Conservation (phyloP, 2,888 invertebrate species). For the Ommatoiulus sabulosus region DNA sequence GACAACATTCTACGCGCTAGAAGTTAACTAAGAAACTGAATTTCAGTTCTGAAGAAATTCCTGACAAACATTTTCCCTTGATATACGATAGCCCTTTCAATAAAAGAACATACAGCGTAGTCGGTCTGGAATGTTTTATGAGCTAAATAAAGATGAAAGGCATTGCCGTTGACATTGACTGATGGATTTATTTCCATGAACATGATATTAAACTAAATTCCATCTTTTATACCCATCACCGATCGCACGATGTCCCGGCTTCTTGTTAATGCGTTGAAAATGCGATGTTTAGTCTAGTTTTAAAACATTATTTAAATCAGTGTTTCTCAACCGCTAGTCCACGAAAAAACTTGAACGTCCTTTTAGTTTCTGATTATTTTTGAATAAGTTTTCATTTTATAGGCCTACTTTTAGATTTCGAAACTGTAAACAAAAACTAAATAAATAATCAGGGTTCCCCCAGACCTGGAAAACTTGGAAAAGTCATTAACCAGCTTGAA, state of each 20-base stretch:
- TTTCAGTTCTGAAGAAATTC: neutral
- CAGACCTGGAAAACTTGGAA: too few species aligned
- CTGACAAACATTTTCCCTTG: neutral
- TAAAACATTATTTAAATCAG: too few species aligned
- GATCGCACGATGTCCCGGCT: neutral
- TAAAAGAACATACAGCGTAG: conserved; percentile 20
- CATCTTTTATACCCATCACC: neutral
- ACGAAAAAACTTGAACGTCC: too few species aligned
- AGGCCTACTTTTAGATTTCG: too few species aligned
- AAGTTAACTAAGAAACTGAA: neutral
- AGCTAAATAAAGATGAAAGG: neutral
- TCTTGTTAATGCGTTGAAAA: neutral
- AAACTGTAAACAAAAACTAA: too few species aligned
- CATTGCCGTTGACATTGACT: conserved; percentile 6
- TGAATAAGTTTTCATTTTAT: too few species aligned
- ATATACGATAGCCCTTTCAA: neutral
- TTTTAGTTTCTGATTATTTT: too few species aligned
- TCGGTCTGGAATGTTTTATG: neutral
- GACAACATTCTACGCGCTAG: neutral
- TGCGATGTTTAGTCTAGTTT: too few species aligned
- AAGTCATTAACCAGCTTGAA: too few species aligned
- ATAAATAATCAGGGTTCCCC: too few species aligned
- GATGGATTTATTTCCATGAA: neutral
- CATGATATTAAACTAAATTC: neutral
- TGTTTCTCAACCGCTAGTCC: too few species aligned